Evolutionary conservation across 2,888 invertebrate species (phyloP).

Genomic region (Leptinotarsa peninsularis): DNA sequence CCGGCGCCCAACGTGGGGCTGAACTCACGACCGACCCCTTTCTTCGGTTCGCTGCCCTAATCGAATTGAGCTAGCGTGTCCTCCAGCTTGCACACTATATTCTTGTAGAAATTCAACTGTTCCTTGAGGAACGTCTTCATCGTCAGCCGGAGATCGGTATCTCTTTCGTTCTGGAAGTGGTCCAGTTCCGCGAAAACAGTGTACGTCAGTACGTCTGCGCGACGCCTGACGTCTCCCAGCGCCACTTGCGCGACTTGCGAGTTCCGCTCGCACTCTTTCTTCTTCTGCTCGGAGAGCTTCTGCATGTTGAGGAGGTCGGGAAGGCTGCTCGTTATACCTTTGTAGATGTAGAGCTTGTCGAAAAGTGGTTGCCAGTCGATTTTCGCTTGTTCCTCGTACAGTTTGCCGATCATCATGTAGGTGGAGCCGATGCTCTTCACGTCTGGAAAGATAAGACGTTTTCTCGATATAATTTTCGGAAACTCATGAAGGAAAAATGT

Average conservation of each 20-base stretch:
- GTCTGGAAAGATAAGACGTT: conserved; percentile 48
- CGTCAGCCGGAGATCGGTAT: conserved; percentile 85
- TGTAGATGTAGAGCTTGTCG: conserved; percentile 93
- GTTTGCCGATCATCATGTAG: conserved; percentile 88
- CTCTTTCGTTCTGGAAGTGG: conserved; percentile 90
- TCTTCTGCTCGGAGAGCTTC: conserved; percentile 89
- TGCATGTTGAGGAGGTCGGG: conserved; percentile 92
- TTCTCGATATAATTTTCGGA: background rate
- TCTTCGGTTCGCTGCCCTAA: conserved; percentile 5
- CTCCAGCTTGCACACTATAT: conserved; percentile 81
- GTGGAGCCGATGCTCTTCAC: conserved; percentile 86
- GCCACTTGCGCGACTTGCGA: conserved; percentile 85
- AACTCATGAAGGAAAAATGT: too few relatives aligned
- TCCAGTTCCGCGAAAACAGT: conserved; percentile 93
- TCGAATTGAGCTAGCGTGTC: conserved; percentile 68
- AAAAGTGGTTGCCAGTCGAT: conserved; percentile 91
- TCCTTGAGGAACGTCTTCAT: conserved; percentile 88
- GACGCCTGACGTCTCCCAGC: conserved; percentile 81
- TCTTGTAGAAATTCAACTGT: conserved; percentile 93
- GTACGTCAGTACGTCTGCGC: conserved; percentile 93
- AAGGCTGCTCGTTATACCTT: conserved; percentile 89
- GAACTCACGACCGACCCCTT: background rate
- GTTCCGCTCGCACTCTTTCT: conserved; percentile 87
- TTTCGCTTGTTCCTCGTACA: conserved; percentile 92
- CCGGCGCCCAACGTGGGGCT: conserved; percentile 11